Base-by-base conservation (phyloP, 2,113 vertebrate genomes). In the Dipodomys stephensi region DNA sequence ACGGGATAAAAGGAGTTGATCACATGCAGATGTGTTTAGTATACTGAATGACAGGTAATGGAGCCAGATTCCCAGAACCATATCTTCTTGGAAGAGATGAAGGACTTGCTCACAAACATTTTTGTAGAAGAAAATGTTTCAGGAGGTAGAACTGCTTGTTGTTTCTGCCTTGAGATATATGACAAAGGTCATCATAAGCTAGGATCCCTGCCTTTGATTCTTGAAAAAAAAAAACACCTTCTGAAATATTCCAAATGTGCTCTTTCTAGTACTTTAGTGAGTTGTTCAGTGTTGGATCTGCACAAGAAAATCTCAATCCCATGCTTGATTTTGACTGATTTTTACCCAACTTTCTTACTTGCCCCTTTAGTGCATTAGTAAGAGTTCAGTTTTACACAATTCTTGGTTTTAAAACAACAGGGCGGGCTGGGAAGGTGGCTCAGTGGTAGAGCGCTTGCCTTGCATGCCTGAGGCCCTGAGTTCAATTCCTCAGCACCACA, bases 361-460 rank as follows among this genome's bases (percentile, higher is more conserved):
- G 76, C 30, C 9, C 62, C 62, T 80, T 60, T 78, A 13, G 25
- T 82, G n/a, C 18, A 44, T 46, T 18, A 2, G 76, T 83, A 7
- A 39, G 23, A 68, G 90, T 95, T n/a, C 44, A 71, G 64, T 77
- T 93, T 83, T 85, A 22, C 4, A 78, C 16, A 68, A 72, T 64
- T 53, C 11, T 27, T 64, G 20, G 18, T 76, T 91, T 68, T 60
- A 39, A 79, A 87, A 79, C 85, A 93, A 65, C 11, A 64, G 8
- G 77, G 25, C 13, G n/a, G n/a, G n/a, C n/a, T n/a, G n/a, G n/a
- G n/a, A n/a, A n/a, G n/a, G n/a, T n/a, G n/a, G n/a, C n/a, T n/a
- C n/a, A n/a, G n/a, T n/a, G n/a, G n/a, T n/a, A n/a, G n/a, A n/a
- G n/a, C n/a, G n/a, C n/a, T n/a, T n/a, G n/a, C n/a, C n/a, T n/a